Evolutionary conservation across 2,113 vertebrate genomes (phyloP).

Genomic region (Upupa epops): DNA sequence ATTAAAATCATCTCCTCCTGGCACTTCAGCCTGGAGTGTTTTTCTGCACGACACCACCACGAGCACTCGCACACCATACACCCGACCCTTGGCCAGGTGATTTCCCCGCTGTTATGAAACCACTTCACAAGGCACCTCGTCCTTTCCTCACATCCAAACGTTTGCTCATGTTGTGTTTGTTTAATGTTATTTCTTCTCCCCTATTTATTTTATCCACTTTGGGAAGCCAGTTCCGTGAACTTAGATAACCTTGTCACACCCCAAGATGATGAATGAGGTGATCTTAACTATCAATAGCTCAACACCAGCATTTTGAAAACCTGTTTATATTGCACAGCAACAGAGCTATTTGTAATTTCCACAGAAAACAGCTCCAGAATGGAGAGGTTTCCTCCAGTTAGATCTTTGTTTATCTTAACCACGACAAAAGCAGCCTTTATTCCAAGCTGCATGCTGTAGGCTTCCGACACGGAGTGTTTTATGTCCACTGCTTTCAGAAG

Average conservation of each 20-base stretch:
- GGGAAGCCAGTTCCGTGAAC: conserved; percentile 47
- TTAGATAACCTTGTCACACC: conserved; percentile 67
- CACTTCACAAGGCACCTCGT: not conserved
- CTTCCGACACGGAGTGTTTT: conserved; percentile 49
- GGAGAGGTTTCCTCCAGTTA: conserved; percentile 60
- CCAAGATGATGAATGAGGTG: conserved; percentile 72
- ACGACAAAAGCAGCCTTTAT: conserved; percentile 55
- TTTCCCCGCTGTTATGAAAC: not conserved
- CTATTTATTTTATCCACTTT: conserved; percentile 55
- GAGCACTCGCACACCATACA: not conserved
- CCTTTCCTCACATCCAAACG: not conserved
- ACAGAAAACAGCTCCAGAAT: conserved; percentile 5
- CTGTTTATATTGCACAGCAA: conserved; percentile 58
- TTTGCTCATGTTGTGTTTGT: not conserved
- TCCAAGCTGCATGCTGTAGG: not conserved
- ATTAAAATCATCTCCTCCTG: not conserved
- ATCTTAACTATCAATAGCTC: conserved; percentile 69
- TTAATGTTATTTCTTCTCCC: not conserved
- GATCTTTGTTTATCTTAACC: conserved; percentile 67
- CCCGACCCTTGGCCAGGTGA: not conserved
- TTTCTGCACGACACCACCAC: not conserved
- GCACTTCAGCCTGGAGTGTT: not conserved
- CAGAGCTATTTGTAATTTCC: conserved; percentile 62
- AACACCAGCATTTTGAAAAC: conserved; percentile 62
- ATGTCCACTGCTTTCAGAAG: conserved; percentile 41